A percentile compares a stretch with the other conserved stretches of the same genome.
Conservation (phyloP, 1,140 invertebrate species). For the Cotesia chilonis region DNA sequence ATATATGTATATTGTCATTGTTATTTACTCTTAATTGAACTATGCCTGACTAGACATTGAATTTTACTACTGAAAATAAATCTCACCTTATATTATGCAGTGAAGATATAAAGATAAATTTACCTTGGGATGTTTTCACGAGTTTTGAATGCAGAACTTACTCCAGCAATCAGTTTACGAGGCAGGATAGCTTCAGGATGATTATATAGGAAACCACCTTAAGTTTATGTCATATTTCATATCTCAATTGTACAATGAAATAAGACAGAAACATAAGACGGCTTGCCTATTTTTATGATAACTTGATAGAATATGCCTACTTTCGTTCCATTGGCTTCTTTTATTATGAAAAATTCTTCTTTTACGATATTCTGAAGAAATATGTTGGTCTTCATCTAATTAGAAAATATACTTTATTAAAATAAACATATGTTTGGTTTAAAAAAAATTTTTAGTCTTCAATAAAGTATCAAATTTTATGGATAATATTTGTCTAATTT, state of each 20-base stretch:
- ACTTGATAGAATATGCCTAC: slow-evolving; percentile 11
- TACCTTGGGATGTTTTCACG: no score
- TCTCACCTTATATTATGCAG: no score
- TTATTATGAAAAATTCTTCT: no score
- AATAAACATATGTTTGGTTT: no score
- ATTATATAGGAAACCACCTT: slow-evolving; percentile 65
- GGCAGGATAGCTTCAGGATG: slow-evolving; percentile 41
- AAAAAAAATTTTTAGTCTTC: no score
- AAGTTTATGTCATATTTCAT: slow-evolving; percentile 68
- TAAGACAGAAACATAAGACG: slow-evolving; percentile 68
- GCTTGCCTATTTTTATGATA: slow-evolving; percentile 58
- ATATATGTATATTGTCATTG: slow-evolving; percentile 1
- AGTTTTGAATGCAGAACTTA: no score
- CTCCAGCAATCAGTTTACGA: background rate
- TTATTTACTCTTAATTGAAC: background rate
- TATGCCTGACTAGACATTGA: slow-evolving; percentile 43
- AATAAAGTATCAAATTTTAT: no score
- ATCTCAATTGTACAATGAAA: slow-evolving; percentile 65
- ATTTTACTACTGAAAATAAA: slow-evolving; percentile 44
- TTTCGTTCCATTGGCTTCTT: slow-evolving; percentile 9
- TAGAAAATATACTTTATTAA: no score
- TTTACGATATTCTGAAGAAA: no score
- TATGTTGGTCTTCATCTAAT: no score
- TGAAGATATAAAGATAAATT: no score
- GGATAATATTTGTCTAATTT: no score